These are phyloP conservation scores for Drosophila neonasuta DNA, from an alignment of 2,888 invertebrate species.

Conservation along the genomic window DNA sequence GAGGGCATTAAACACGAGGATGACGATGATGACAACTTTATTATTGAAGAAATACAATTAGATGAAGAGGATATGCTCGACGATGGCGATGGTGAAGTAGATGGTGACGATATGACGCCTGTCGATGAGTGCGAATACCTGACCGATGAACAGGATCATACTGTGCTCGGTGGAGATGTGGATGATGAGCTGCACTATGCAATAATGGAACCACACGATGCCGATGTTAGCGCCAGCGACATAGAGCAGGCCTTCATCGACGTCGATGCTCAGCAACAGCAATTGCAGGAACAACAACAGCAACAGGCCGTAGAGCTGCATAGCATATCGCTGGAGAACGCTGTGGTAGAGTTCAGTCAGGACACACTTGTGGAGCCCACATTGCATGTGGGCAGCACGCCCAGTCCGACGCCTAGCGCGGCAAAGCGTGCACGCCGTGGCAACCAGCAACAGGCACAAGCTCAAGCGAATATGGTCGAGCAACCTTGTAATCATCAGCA, in stretches of 20 bases:
- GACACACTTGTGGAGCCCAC: constrained; percentile 52
- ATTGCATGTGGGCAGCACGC: constrained; percentile 49
- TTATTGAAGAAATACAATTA: constrained; percentile 79
- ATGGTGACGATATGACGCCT: constrained; percentile 65
- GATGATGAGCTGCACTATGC: constrained; percentile 77
- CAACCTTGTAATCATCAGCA: constrained; percentile 62
- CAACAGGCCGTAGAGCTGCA: constrained; percentile 56
- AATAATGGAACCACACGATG: constrained; percentile 71
- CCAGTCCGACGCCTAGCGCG: constrained; percentile 61
- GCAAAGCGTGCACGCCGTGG: constrained; percentile 56
- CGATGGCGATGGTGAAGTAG: constrained; percentile 61
- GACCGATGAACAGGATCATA: constrained; percentile 65
- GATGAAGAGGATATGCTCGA: constrained; percentile 79
- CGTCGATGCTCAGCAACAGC: constrained; percentile 47
- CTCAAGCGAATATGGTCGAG: constrained; percentile 36
- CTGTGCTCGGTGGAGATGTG: constrained; percentile 60
- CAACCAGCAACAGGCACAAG: constrained; percentile 31
- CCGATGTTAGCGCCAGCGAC: constrained; percentile 66
- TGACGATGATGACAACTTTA: constrained; percentile 73
- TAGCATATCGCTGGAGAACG: constrained; percentile 64
- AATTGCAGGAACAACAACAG: constrained; percentile 24
- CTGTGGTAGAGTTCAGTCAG: constrained; percentile 65
- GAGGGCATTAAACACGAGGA: constrained; percentile 70
- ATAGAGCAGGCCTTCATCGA: constrained; percentile 71
- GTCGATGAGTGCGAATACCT: constrained; percentile 73